Evolutionary conservation across 2,113 vertebrate genomes (phyloP), one percentile per base, ranked within the genome.

Genomic region (Epinephelus fuscoguttatus): DNA sequence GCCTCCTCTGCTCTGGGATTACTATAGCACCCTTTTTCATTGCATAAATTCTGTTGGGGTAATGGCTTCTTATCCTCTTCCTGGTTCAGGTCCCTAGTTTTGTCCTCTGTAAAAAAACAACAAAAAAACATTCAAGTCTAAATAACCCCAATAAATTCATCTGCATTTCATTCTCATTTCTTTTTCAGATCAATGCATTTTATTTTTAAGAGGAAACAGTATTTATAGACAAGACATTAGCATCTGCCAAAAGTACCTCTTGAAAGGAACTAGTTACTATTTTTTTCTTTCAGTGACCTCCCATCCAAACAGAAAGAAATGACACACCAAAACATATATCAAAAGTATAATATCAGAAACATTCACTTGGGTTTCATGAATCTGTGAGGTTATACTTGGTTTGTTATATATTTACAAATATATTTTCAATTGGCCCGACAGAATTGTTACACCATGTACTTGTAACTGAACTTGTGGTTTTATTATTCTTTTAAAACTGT

Each of bases 61-160:
- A 95, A 95, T 95, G 96, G 95, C 94, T 95, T 96, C 89, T 94
- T 95, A 89, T 96, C 95, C 95, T 94, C 95, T 91, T 91, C 96
- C 94, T 96, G 96, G 91, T 91, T 95, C 87, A 94, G 94, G 75
- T 97, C 97, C 94, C 95, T 96, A 66, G 92, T 93, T 95, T 98
- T 98, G 78, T 98, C 97, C 83, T 97, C 97, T 97, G 93, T 18
- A 56, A 90, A 76, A 89, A 87, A 42, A 89, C n/a, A 45, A 85
- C n/a, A 69, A 6, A 23, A 42, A 5, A 21, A 30, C 0, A 37
- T 17, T 3, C 15, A 49, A n/a, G 9, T 62, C 17, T 33, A 13
- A 37, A 45, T 3, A 61, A 17, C 9, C 9, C 18, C 3, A 1
- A n/a, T n/a, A 49, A 15, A 61, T 4, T 30, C 30, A 21, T 37